Base-by-base conservation (phyloP, 2,797 vertebrate genomes). In the Rachycentron canadum region DNA sequence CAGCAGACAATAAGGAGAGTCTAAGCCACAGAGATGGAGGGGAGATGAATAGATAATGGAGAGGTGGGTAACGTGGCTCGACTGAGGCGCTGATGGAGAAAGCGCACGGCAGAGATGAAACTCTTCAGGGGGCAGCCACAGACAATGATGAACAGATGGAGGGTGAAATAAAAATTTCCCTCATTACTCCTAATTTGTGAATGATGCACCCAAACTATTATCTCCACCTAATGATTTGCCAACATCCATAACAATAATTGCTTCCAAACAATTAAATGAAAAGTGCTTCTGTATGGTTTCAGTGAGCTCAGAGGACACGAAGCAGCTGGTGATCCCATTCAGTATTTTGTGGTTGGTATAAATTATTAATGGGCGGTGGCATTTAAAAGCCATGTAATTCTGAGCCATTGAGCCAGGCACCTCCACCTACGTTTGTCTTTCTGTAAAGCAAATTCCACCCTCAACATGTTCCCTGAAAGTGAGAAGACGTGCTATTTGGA, bases 71-170 rank as follows among this genome's bases (percentile, higher is more conserved):
- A 8, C 0, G 40, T 2, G 34, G 85, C 62, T 89, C 80, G 81
- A 30, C 41, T 23, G 69, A 80, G 68, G 62, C 49, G 65, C 16
- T 56, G 74, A 38, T 38, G 63, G 4, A 60, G 55, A 60, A 76
- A 64, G 63, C 26, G 72, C 71, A 70, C 26, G 74, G 62, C 52
- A 30, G 68, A 64, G 53, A 59, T 10, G 3, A 32, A 71, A 50
- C 68, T 71, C 78, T 61, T 79, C 55, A 50, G 67, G 72, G 41
- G 16, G 16, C 0, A 26, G 38, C 36, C 53, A 28, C 21, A 49
- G 45, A 76, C 55, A 86, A 71, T 19, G 50, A 79, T 50, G 34
- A 85, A 84, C 84, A 89, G 84, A 87, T 78, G 82, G 81, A 69
- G 76, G 66, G 68, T 52, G 52, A 77, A 82, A 82, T 34, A 45